Conservation (phyloP, 2,113 vertebrate species). For the Blennius ocellaris region DNA sequence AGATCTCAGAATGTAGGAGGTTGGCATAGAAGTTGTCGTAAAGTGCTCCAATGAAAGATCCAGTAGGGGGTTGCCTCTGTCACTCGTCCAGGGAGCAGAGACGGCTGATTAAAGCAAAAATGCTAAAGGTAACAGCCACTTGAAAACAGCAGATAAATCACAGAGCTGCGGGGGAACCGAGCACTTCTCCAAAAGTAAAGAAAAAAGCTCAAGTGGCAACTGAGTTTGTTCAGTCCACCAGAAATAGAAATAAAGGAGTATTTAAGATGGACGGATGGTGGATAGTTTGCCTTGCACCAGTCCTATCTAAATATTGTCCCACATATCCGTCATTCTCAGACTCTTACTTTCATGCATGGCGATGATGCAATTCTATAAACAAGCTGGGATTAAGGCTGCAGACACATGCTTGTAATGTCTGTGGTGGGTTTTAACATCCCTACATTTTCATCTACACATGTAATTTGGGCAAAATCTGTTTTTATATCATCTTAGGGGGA, state of each 20-base stretch:
- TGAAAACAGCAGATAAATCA: constrained; percentile 29
- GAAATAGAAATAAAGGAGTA: constrained; percentile 12
- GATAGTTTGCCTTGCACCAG: not conserved
- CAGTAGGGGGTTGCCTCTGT: constrained; percentile 40
- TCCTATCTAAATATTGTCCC: constrained; percentile 10
- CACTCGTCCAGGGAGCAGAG: constrained; percentile 43
- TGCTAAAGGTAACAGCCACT: constrained; percentile 36
- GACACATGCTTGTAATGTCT: constrained; percentile 38
- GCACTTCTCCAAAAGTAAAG: not conserved
- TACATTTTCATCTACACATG: constrained; percentile 50
- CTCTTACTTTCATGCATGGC: not conserved
- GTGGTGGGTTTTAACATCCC: constrained; percentile 21
- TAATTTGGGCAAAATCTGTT: constrained; percentile 10
- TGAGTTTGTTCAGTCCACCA: not conserved
- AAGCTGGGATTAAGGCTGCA: constrained; percentile 33
- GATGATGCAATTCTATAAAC: constrained; percentile 9
- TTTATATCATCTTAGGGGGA: constrained; percentile 37
- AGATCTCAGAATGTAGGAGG: constrained; percentile 33
- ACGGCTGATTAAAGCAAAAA: constrained; percentile 48
- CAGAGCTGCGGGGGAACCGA: not conserved
- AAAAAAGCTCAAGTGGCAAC: not conserved
- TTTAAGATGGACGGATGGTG: not conserved
- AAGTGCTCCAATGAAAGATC: constrained; percentile 52
- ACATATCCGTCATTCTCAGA: not conserved
- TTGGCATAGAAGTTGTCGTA: constrained; percentile 19